Percentiles rank a stretch among this genome's conserved stretches.
Conservation (phyloP, 2,888 invertebrate species). For the Napeogenes sylphis region DNA sequence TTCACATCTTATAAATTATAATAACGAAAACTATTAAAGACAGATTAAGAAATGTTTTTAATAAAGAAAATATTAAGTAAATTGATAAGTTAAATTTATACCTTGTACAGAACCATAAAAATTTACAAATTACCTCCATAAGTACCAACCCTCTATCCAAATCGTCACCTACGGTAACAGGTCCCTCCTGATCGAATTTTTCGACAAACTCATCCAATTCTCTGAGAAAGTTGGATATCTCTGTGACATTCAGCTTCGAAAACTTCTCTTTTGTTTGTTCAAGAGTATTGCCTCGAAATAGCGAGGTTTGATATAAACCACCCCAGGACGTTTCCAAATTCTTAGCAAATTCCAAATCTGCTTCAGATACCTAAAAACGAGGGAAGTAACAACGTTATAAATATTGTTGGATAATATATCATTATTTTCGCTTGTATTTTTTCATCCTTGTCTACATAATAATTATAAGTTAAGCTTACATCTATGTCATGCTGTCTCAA, state of each 20-base stretch:
- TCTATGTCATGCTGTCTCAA: slow-evolving; percentile 83
- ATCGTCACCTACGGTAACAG: slow-evolving; percentile 86
- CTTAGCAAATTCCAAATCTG: slow-evolving; percentile 77
- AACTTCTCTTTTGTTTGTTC: slow-evolving; percentile 92
- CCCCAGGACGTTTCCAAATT: slow-evolving; percentile 83
- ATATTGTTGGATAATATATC: too few relatives aligned
- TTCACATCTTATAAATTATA: too few relatives aligned
- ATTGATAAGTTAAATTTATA: too few relatives aligned
- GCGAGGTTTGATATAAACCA: slow-evolving; percentile 80
- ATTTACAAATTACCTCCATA: slow-evolving; percentile 77
- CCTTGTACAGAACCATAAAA: background rate
- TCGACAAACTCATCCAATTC: slow-evolving; percentile 82
- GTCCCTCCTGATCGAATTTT: slow-evolving; percentile 86
- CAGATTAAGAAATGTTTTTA: too few relatives aligned
- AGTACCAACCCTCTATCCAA: slow-evolving; percentile 84
- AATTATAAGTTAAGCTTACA: slow-evolving; percentile 53
- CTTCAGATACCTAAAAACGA: slow-evolving; percentile 60
- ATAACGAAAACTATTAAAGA: too few relatives aligned
- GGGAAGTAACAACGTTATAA: too few relatives aligned
- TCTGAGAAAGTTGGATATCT: slow-evolving; percentile 83
- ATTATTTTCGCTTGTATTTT: too few relatives aligned
- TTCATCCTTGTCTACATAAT: too few relatives aligned
- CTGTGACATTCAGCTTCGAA: slow-evolving; percentile 85
- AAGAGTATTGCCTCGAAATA: slow-evolving; percentile 82
- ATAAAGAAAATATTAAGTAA: too few relatives aligned